Evolutionary conservation across 2,888 invertebrate genomes (phyloP), one percentile per base, ranked within the genome.

Genomic region (Metallyticus violacea): DNA sequence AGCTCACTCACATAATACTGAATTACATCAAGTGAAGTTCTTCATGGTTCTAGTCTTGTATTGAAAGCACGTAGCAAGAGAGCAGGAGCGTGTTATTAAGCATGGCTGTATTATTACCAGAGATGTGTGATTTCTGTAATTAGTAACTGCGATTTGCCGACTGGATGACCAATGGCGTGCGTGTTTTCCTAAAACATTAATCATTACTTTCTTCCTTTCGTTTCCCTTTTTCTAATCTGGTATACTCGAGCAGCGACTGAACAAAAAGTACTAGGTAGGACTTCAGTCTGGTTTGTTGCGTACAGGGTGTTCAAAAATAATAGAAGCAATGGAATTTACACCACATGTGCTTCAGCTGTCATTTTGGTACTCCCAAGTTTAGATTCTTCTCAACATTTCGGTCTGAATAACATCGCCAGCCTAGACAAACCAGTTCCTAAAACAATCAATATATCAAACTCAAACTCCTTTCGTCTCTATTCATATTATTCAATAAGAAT

Each of bases 101-200:
- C 15, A 62, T 22, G 15, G 22, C 40, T 62, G 40, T 62, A 62
- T 62, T 62, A 62, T 62, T 62, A 62, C 40, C 40, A 62, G 40
- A 76, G 82, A 82, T 82, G 82, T 76, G 82, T 27, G 76, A 62
- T 82, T 82, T 82, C 82, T 26, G 25, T 82, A 82, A 82, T 82
- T 82, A 82, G 82, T 82, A 40, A 76, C 26, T 26, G 40, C 26
- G 26, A 26, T 82, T 7, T 22, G 82, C 82, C 82, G 82, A 26
- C 82, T 27, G n/a, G 26, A 27, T 62, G 26, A 78, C 26, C 78
- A 25, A 78, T 26, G 26, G 40, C 40, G 40, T 62, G 40, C 40
- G 40, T 62, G 40, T 62, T 62, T 62, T 62, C 40, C 40, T 62
- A 62, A 62, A 62, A 62, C 15, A 62, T 62, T 62, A 62, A 62